Conservation (phyloP, 2,888 invertebrate genomes). For the Aelia acuminata region DNA sequence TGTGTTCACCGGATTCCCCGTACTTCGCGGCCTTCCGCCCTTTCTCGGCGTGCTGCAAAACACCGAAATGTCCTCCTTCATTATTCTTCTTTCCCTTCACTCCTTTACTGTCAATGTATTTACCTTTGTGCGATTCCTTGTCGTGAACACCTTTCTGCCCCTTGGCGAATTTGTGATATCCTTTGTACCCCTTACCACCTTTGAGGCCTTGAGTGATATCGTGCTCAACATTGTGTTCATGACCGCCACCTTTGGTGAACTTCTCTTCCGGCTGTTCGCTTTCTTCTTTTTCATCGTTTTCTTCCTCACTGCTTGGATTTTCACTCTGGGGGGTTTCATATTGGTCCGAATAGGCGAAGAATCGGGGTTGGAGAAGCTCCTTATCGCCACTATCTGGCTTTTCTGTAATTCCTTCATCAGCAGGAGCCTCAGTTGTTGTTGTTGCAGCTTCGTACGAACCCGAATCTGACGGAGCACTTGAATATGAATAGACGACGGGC, state of each 20-base stretch:
- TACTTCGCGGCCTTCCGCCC: constrained; percentile 74
- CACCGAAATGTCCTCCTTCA: constrained; percentile 77
- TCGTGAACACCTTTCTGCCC: constrained; percentile 79
- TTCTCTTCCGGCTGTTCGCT: constrained; percentile 66
- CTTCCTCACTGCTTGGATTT: background rate
- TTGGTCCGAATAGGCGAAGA: constrained; percentile 61
- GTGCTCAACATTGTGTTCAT: constrained; percentile 73
- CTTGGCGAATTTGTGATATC: constrained; percentile 75
- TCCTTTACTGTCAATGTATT: constrained; percentile 77
- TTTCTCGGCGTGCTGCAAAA: constrained; percentile 78
- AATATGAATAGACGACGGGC: constrained; percentile 55
- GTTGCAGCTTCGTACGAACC: constrained; percentile 48
- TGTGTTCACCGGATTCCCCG: constrained; percentile 76
- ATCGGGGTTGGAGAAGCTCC: constrained; percentile 59
- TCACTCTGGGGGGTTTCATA: background rate
- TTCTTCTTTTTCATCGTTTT: constrained; percentile 57
- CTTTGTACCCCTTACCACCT: constrained; percentile 79
- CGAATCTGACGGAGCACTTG: constrained; percentile 20
- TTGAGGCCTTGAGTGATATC: constrained; percentile 74
- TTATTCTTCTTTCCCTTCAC: constrained; percentile 76
- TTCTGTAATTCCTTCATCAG: constrained; percentile 50
- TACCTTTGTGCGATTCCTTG: constrained; percentile 76
- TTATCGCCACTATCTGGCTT: constrained; percentile 32
- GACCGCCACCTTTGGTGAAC: constrained; percentile 72
- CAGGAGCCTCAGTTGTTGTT: background rate